phyloP scores from a whole-genome alignment of 2,113 vertebrate genomes.

The Leptobrachium ailaonicum region DNA sequence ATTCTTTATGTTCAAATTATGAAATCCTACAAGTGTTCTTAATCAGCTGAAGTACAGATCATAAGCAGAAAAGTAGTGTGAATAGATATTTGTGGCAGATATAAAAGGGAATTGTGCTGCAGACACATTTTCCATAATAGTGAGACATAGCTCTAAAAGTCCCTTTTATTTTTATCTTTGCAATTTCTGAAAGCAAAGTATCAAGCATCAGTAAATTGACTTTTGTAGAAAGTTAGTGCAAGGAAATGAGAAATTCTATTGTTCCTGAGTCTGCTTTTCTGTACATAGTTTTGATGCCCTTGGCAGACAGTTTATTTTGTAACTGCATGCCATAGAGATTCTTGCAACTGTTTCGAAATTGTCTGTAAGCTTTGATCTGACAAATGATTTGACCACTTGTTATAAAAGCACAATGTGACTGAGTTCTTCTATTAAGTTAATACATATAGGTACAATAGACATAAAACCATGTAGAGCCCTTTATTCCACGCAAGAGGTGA shows the following conservation, averaged over 20 bases:
- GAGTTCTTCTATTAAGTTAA: slow-evolving; percentile 19
- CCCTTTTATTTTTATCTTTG: slow-evolving; percentile 3
- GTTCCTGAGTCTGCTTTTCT: slow-evolving; percentile 35
- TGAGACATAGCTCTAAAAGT: too few relatives aligned
- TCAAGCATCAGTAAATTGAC: slow-evolving; percentile 31
- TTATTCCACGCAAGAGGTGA: too few relatives aligned
- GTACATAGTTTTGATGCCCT: slow-evolving; percentile 25
- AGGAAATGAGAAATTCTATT: slow-evolving; percentile 37
- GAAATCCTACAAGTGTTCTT: too few relatives aligned
- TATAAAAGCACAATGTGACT: slow-evolving; percentile 24
- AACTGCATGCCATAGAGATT: slow-evolving; percentile 24
- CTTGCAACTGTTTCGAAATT: slow-evolving; percentile 38
- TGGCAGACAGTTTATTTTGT: slow-evolving; percentile 26
- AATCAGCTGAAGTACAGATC: too few relatives aligned
- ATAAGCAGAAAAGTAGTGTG: too few relatives aligned
- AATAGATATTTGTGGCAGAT: too few relatives aligned
- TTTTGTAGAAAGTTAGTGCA: slow-evolving; percentile 18
- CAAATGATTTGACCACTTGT: slow-evolving; percentile 29
- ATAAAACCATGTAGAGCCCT: too few relatives aligned
- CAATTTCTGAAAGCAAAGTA: slow-evolving; percentile 28
- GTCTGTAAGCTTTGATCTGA: slow-evolving; percentile 29
- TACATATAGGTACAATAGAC: slow-evolving; percentile 9
- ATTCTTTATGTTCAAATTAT: too few relatives aligned
- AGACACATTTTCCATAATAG: too few relatives aligned
- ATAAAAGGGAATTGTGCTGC: too few relatives aligned